Conservation (phyloP, 2,888 invertebrate genomes). For the Phymatocera aterrima region DNA sequence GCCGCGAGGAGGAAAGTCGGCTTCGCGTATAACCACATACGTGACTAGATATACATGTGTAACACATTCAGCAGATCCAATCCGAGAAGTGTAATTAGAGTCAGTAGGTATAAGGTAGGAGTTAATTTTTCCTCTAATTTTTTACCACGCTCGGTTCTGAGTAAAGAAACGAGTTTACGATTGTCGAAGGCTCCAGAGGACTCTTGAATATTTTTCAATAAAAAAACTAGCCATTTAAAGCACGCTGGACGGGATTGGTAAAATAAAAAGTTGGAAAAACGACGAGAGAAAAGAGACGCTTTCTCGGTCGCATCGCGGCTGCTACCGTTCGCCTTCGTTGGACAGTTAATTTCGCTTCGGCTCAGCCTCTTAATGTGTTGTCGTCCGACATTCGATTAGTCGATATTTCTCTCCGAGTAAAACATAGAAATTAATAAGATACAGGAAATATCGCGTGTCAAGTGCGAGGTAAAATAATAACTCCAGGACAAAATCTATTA, state of each 20-base stretch:
- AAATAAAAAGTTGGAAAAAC: conserved; percentile 27
- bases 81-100: conserved; percentile 30
- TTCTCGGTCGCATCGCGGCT: no score
- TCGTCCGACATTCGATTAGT: conserved; percentile 43
- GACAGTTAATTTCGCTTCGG: conserved; percentile 42
- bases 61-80: background rate
- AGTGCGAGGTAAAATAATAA: conserved; percentile 67
- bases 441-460: conserved; percentile 60
- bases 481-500: conserved; percentile 66
- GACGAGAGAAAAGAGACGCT: background rate
- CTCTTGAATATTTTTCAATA: conserved; percentile 38
- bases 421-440: conserved; percentile 36
- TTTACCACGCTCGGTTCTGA: conserved; percentile 16
- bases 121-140: conserved; percentile 37
- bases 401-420: conserved; percentile 27
- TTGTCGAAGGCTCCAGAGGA: conserved; percentile 25
- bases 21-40: background rate
- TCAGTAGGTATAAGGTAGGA: conserved; percentile 37
- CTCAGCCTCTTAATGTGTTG: conserved; percentile 8
- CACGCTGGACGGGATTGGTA: background rate
- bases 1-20: background rate
- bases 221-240: conserved; percentile 7
- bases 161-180: conserved; percentile 43
- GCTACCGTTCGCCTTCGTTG: conserved; percentile 7
- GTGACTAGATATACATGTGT: background rate